These are phyloP conservation scores for Chinchilla lanigera DNA, from an alignment of 2,113 vertebrate genomes.

Conservation along the genomic window DNA sequence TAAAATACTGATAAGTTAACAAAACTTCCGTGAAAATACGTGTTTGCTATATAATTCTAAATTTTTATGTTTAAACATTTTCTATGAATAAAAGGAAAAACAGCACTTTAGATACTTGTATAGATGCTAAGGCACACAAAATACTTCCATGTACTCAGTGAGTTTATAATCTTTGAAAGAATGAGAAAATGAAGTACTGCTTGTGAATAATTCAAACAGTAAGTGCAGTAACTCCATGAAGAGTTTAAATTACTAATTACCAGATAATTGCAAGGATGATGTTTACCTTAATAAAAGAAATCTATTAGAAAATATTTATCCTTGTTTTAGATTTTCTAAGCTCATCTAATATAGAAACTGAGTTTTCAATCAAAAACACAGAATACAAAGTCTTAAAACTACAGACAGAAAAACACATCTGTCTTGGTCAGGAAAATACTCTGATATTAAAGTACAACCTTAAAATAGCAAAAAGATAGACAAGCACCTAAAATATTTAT, in stretches of 20 bases:
- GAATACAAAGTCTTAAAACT: not conserved
- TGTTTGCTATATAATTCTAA: not conserved
- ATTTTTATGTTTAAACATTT: not conserved
- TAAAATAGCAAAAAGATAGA: constrained; percentile 40
- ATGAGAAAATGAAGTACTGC: not conserved
- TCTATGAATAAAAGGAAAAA: not conserved
- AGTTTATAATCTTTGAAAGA: not conserved
- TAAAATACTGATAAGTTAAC: not conserved
- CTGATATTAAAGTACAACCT: not conserved
- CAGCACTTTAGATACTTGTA: not conserved
- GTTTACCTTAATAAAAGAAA: not conserved
- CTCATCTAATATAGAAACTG: not conserved
- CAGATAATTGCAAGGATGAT: not conserved
- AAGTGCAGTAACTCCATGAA: not conserved
- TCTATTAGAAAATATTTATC: not conserved
- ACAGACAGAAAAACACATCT: not conserved
- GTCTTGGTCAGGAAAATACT: constrained; percentile 10
- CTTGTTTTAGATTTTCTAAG: constrained; percentile 28
- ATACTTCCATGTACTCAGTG: not conserved
- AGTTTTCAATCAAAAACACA: not conserved
- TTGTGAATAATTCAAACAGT: not conserved
- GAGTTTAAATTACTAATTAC: constrained; percentile 28
- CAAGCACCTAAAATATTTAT: not conserved
- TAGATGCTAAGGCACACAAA: not conserved
- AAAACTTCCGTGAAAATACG: not conserved